Conservation (phyloP, 2,113 vertebrate genomes). For the Protobothrops flavoviridis region DNA sequence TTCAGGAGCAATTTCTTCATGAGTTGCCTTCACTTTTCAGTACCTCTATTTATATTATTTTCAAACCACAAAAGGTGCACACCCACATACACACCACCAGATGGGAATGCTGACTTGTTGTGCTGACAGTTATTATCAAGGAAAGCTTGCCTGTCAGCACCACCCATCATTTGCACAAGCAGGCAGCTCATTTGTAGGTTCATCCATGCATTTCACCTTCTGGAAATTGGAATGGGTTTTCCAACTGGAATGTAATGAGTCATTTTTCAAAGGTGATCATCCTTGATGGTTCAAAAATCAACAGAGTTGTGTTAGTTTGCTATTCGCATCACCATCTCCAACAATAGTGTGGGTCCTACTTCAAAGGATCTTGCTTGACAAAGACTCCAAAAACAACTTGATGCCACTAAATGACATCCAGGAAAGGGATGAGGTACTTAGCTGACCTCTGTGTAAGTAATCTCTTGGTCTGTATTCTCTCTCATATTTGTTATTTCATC, state of each 20-base stretch:
- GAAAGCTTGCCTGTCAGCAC: neutral
- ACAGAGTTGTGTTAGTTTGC: neutral
- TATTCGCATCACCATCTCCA: neutral
- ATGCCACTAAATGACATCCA: neutral
- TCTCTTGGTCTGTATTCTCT: neutral
- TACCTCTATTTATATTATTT: conserved; percentile 5
- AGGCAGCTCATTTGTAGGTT: neutral
- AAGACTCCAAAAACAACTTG: neutral
- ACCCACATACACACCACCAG: neutral
- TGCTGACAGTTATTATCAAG: neutral
- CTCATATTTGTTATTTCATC: neutral
- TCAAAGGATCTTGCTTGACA: neutral
- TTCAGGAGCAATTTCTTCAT: neutral
- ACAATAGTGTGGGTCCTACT: neutral
- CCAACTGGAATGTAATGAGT: neutral
- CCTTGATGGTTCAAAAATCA: neutral
- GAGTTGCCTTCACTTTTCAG: neutral
- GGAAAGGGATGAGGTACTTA: neutral
- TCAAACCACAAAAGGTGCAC: neutral
- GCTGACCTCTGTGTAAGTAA: neutral
- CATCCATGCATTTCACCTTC: neutral
- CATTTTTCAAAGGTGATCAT: neutral
- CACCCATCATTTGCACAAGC: neutral
- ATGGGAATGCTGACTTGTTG: neutral
- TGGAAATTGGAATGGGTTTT: neutral